Evolutionary conservation across 2,888 invertebrate genomes (phyloP).

Genomic region (Fragum sueziense): DNA sequence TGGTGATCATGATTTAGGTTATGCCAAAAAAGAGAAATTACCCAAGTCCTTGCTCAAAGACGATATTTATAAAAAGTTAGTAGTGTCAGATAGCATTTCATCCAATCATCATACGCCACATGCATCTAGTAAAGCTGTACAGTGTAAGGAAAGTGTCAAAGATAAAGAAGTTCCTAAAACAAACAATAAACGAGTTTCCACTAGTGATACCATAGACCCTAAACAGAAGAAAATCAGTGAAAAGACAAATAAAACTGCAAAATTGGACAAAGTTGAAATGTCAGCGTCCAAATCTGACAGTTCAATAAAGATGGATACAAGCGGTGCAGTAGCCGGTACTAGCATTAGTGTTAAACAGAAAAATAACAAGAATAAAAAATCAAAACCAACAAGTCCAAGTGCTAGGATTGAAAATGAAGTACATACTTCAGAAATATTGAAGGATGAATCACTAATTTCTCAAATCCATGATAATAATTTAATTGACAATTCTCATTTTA

Average conservation of each 20-base stretch:
- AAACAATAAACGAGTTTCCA: conserved; percentile 44
- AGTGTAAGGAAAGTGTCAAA: conserved; percentile 45
- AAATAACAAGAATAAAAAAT: conserved; percentile 66
- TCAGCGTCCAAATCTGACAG: conserved; percentile 43
- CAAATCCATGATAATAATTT: conserved; percentile 33
- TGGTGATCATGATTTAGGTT: conserved; percentile 45
- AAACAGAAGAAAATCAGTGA: conserved; percentile 22
- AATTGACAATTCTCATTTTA: conserved; percentile 60
- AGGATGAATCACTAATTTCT: conserved; percentile 28
- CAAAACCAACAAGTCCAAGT: conserved; percentile 51
- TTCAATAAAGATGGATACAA: conserved; percentile 30
- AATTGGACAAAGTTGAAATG: conserved; percentile 51
- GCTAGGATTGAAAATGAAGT: conserved; percentile 35
- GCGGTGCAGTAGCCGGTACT: conserved; percentile 19
- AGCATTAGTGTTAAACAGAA: conserved; percentile 61
- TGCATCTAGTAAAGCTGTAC: conserved; percentile 20
- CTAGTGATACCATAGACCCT: neutral
- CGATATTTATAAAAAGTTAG: conserved; percentile 26
- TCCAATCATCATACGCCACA: conserved; percentile 14
- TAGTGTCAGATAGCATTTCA: neutral
- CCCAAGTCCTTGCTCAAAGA: conserved; percentile 43
- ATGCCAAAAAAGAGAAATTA: conserved; percentile 45
- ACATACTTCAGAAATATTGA: conserved; percentile 11
- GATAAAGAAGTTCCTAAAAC: conserved; percentile 50
- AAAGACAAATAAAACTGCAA: conserved; percentile 32